Evolutionary conservation across 1,140 invertebrate species (phyloP), one percentile per base, ranked within the genome.

Genomic region (Ridgeia piscesae): DNA sequence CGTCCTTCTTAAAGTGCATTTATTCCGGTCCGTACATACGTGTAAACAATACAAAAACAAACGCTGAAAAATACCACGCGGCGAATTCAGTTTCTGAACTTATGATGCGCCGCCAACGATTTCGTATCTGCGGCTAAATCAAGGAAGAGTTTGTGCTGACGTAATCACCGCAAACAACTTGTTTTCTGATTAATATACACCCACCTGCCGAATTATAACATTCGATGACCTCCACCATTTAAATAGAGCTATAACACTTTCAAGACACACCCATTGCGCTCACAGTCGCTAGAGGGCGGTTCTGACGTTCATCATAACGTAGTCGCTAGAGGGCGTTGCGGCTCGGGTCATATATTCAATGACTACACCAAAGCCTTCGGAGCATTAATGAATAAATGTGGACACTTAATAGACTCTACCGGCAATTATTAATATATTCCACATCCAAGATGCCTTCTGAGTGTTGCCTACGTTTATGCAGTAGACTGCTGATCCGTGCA

Each of bases 41-140:
- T 77, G 58, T 77, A 77, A 77, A 77, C 27, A 77, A 77, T 77
- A 77, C 58, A 77, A 77, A 77, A 77, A 77, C 58, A 77, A 77
- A 77, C 27, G 58, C 58, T 77, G 58, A 9, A 77, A 77, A 77
- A 17, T 17, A 77, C 27, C 6, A 77, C 58, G 58, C 58, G 11
- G 58, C 58, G 58, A 77, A 77, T 31, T 77, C 58, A 77, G 58
- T 77, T 77, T 14, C 58, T 77, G 58, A 27, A 77, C 14, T 77
- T 77, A 17, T 77, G 58, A 77, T 77, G 27, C 27, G 58, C 58
- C 58, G 58, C 11, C 27, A 77, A 21, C 27, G 58, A 77, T 4
- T n/a, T n/a, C 27, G 58, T 21, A 77, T 27, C 11, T 77, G 27
- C 14, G 27, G 58, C 17, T 77, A 21, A 77, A 77, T 27, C 58